Conservation (phyloP, 2,888 invertebrate species). For the Lithophane leautieri region DNA sequence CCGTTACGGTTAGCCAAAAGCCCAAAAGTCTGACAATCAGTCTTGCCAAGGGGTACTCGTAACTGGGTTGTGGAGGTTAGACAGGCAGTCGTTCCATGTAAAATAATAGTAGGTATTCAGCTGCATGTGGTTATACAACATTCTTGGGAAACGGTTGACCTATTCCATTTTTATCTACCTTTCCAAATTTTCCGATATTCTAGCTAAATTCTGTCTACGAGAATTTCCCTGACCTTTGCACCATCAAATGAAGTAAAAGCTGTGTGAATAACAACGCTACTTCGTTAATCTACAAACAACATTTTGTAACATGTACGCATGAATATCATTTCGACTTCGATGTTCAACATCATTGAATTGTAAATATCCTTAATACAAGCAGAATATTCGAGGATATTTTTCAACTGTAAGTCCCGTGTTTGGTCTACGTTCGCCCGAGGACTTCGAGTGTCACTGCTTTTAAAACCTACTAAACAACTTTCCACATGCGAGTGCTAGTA, state of each 20-base stretch:
- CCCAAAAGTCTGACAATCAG: too few relatives aligned
- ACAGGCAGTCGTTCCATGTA: too few relatives aligned
- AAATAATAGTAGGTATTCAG: too few relatives aligned
- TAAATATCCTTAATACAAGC: not conserved
- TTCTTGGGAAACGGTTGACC: too few relatives aligned
- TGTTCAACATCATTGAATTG: not conserved
- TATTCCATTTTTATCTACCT: too few relatives aligned
- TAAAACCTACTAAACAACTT: constrained; percentile 14
- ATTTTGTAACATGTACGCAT: constrained; percentile 13
- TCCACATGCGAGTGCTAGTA: constrained; percentile 1
- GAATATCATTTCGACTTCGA: not conserved
- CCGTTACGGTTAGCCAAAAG: too few relatives aligned
- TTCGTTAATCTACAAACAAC: not conserved
- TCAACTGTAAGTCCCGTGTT: not conserved
- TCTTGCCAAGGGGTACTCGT: too few relatives aligned
- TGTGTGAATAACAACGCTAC: constrained; percentile 14
- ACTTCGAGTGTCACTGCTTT: not conserved
- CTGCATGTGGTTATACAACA: too few relatives aligned
- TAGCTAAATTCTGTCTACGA: not conserved
- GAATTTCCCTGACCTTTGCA: constrained; percentile 10
- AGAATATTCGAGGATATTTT: constrained; percentile 7
- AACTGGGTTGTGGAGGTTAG: too few relatives aligned
- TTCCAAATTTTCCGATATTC: not conserved
- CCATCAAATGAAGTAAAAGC: constrained; percentile 22
- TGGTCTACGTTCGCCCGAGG: not conserved